Evolutionary conservation across 2,888 invertebrate species (phyloP), one percentile per base, ranked within the genome.

Genomic region (Drosophila demipolita): DNA sequence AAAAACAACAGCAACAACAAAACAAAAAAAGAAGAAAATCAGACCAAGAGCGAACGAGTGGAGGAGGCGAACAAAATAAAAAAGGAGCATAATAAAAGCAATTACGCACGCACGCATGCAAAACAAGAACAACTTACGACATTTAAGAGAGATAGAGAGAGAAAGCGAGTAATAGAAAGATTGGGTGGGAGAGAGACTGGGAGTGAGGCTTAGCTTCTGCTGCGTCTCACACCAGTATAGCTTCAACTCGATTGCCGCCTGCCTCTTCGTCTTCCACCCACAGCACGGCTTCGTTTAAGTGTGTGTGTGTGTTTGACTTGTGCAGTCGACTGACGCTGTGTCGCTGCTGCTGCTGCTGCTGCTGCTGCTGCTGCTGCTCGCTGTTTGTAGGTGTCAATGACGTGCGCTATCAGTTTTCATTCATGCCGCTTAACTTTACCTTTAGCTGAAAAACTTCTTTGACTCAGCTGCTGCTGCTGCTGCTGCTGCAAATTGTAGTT

Each of bases 321-420:
- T 48, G 58, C 38, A 66, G 66, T 69, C 67, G 58, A 38, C 57
- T 55, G 64, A 35, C 40, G 55, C 45, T 33, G 38, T 52, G 33
- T 26, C 32, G 73, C 49, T 54, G 53, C 36, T 29, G 52, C 62
- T 45, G 45, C 45, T 45, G 45, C 45, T 40, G 67, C 29, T 9
- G 23, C 35, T 40, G 55, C 57, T 54, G 36, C 50, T 15, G 38
- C 63, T 26, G 52, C 50, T 15, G 38, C 59, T 26, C 29, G 52
- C 64, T 52, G 74, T 48, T 29, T 75, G 73, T 77, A 87, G 85
- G 88, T 88, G 86, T 88, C 86, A 87, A 88, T 87, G 88, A 88
- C 86, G 86, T 87, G 86, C 83, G 83, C 86, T 87, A 86, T 83
- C 86, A 83, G 80, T 82, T 87, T 87, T 86, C 86, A 87, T 88